Evolutionary conservation across 2,113 vertebrate species (phyloP), one percentile per base, ranked within the genome.

Genomic region (Python bivittatus): DNA sequence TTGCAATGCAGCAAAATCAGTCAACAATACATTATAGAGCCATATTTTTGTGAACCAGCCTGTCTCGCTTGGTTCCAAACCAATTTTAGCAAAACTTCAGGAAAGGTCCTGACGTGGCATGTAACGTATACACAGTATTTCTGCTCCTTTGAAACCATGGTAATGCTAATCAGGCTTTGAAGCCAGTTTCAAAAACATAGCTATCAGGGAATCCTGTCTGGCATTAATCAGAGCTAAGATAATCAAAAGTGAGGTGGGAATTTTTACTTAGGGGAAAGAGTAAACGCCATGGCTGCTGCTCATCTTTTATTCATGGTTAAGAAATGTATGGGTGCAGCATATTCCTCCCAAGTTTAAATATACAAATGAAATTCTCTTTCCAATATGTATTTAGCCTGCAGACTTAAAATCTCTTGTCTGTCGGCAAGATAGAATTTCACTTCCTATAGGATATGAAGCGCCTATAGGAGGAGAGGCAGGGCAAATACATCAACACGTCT

Each of bases 401-500:
- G 54, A 52, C 12, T 29, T 17, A n/a, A 60, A 61, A 33, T 54
- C 44, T 22, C 22, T 42, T 23, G 11, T 54, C 56, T 93, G 52
- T 90, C 92, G 38, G 86, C 86, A 91, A 54, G 1, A 0, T 57
- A 83, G 54, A 27, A 20, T 60, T 6, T 17, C 60, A 33, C 79
- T 85, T 54, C 86, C 89, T 38, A 38, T 60, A 20, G 1, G 3
- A 17, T 86, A 53, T 0, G 0, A 1, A 6, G 2, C 93, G 90
- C 88, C 56, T 88, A 1, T 0, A 23, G 64, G 29, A 23, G 64
- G 29, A 44, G 10, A 94, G 89, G 86, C 91, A 92, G 92, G 95
- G 93, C 92, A 94, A 89, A 92, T 92, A 15, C 38, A 54, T 90
- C 92, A 20, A 92, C 92, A 91, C 84, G 79, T 56, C 10, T 94